Evolutionary conservation across 2,113 vertebrate genomes (phyloP).

Genomic region (Oreotragus oreotragus): DNA sequence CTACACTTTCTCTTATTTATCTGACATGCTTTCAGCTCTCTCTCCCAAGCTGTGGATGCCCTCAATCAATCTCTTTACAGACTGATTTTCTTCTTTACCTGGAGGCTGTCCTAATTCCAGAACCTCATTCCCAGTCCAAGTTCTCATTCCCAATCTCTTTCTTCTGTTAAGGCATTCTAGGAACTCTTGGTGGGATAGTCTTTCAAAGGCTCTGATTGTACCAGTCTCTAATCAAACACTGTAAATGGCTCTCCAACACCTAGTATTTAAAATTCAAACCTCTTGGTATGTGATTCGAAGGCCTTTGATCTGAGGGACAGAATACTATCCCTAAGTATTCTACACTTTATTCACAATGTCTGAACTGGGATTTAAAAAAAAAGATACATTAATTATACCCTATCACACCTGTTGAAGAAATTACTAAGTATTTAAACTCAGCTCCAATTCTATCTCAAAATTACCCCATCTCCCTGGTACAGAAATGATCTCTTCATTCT

Average conservation of each 20-base stretch:
- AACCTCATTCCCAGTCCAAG: constrained; percentile 2
- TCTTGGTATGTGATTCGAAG: neutral
- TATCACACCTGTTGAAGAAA: neutral
- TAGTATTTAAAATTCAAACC: constrained; percentile 10
- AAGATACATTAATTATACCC: neutral
- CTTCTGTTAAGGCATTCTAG: constrained; percentile 30
- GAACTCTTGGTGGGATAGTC: neutral
- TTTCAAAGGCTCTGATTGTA: constrained; percentile 40
- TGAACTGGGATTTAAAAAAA: neutral
- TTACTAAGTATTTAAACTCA: neutral
- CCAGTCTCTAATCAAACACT: constrained; percentile 18
- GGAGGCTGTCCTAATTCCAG: constrained; percentile 26
- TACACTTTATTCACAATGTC: constrained; percentile 6
- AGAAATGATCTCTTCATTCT: neutral
- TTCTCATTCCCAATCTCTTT: constrained; percentile 16
- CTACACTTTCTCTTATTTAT: neutral
- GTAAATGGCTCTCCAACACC: constrained; percentile 10
- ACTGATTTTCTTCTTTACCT: constrained; percentile 43
- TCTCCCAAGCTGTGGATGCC: neutral
- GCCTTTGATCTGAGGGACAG: constrained; percentile 14
- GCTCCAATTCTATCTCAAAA: neutral
- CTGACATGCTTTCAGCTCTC: neutral
- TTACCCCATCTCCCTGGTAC: neutral
- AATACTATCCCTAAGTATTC: neutral
- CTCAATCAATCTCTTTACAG: constrained; percentile 8